These are phyloP conservation scores for Catalaphyllia jardinei DNA, from an alignment of 64 coral and sea anemone species.

Conservation along the genomic window DNA sequence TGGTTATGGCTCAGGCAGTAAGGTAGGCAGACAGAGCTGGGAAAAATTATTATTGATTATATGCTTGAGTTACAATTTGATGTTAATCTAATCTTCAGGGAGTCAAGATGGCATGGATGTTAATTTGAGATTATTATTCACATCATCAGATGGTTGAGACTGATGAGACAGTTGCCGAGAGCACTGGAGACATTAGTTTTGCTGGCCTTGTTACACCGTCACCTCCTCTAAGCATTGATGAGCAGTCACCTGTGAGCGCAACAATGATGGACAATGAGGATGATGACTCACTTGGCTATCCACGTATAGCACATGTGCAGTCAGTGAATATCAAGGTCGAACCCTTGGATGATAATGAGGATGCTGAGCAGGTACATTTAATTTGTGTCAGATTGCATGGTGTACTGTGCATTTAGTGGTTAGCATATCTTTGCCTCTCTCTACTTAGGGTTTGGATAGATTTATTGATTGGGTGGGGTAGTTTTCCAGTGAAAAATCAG, in stretches of 20 bases:
- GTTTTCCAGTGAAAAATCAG: no score
- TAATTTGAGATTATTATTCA: background rate
- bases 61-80: no score
- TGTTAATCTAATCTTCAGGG: no score
- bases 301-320: conserved; percentile 87
- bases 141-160: conserved; percentile 72
- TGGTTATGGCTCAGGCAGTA: no score
- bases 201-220: conserved; percentile 60
- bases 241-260: conserved; percentile 46
- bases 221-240: conserved; percentile 71
- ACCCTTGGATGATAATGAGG: conserved; percentile 80
- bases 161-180: conserved; percentile 48
- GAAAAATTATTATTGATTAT: no score
- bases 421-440: no score
- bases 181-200: conserved; percentile 23
- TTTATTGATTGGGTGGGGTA: no score
- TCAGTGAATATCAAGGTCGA: conserved; percentile 86
- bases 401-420: no score
- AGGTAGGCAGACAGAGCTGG: no score
- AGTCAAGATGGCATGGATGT: background rate
- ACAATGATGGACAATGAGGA: conserved; percentile 59
- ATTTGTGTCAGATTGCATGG: background rate
- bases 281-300: conserved; percentile 63
- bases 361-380: conserved; percentile 58
- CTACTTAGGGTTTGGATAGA: no score